These are phyloP conservation scores for Fistularia commersonii DNA, from an alignment of 2,797 vertebrate species.

Conservation along the genomic window DNA sequence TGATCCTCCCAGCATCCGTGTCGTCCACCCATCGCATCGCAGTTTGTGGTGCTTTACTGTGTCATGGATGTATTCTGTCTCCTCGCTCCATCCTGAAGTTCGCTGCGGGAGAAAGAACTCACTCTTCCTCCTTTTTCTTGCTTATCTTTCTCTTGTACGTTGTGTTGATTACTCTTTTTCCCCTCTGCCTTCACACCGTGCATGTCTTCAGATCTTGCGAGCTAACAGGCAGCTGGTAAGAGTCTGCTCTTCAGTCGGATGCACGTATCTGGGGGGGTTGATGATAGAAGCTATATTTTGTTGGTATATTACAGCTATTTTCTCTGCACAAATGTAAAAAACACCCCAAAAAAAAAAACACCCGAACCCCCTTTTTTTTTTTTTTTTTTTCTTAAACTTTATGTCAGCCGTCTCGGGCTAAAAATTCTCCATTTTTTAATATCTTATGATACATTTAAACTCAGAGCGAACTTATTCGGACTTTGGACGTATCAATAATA, in stretches of 20 bases:
- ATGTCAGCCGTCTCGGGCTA: too few species aligned
- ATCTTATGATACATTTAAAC: too few species aligned
- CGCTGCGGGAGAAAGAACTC: conserved; percentile 34
- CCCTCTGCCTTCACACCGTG: conserved; percentile 77
- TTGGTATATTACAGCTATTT: too few species aligned
- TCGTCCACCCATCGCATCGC: too few species aligned
- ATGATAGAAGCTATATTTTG: not conserved
- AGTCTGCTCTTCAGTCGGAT: conserved; percentile 57
- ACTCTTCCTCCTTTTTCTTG: conserved; percentile 35
- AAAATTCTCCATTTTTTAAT: too few species aligned
- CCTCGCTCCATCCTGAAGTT: conserved; percentile 33
- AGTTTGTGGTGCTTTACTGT: conserved; percentile 2
- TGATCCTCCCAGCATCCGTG: too few species aligned
- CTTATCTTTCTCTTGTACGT: conserved; percentile 44
- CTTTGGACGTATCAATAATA: too few species aligned
- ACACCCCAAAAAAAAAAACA: too few species aligned
- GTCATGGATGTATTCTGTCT: conserved; percentile 27
- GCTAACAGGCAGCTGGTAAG: conserved; percentile 94
- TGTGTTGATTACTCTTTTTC: conserved; percentile 59
- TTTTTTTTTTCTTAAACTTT: too few species aligned
- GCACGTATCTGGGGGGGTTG: conserved; percentile 46
- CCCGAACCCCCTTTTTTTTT: too few species aligned
- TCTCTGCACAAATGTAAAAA: too few species aligned
- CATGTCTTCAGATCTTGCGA: conserved; percentile 91
- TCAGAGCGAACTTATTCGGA: too few species aligned